Base-by-base conservation (phyloP, 2,888 invertebrate species). In the Atherix ibis region DNA sequence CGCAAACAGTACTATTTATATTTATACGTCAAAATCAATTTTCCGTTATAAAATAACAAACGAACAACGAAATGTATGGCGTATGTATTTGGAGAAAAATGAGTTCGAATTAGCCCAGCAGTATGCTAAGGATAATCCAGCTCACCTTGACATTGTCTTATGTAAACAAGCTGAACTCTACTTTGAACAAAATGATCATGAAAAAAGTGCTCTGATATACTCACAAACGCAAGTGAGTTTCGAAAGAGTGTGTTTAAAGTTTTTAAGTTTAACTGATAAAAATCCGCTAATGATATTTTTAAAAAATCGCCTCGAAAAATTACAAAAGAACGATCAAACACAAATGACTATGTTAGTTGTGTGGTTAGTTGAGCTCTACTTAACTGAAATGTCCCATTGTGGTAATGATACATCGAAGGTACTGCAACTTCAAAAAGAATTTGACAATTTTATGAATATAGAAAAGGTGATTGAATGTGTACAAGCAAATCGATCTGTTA, bases 181-280 rank as follows among this genome's bases (percentile, higher is more conserved):
- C 3, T 94, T 91, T 49, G 69, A 72, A 5, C 72, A 77, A 42
- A 75, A 76, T 37, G 69, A 82, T 59, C 92, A 76, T 48, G 73
- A 79, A 38, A 70, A 73, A 44, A 89, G 91, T 54, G 97, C 97
- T 0, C 68, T 76, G 46, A 73, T 83, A 44, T 95, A 81, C 55
- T 89, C 95, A 0, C 78, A 88, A 48, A 91, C 94, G 0, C 76
- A 82, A 47, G 80, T 82, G 27, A 83, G 91, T 14, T 95, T 98
- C 54, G 97, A 97, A 63, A 88, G 88, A 46, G 76, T 95, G 24
- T 85, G 92, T 35, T 65, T 97, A 9, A 92, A 91, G 53, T 94
- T 95, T 56, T 64, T 92, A 13, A 74, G 82, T 54, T 68, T 76
- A 0, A 72, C 80, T 36, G 71, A 91, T 52, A 78, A 82, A 38